Evolutionary conservation across 2,797 vertebrate genomes (phyloP).

Genomic region (Eulemur mongoz): DNA sequence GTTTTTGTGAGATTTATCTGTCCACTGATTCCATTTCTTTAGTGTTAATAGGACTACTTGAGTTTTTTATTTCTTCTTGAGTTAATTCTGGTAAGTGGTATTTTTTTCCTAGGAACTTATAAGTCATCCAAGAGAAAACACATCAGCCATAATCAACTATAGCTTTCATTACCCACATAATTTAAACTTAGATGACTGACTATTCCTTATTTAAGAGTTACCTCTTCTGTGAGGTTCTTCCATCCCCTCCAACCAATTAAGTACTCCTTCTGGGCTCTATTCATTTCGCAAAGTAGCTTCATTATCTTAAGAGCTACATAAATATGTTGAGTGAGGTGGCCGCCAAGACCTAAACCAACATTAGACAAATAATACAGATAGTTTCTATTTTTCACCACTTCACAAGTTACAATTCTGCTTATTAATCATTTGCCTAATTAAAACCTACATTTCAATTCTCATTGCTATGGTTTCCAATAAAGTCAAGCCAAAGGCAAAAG

Average conservation of each 20-base stretch:
- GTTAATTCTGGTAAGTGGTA: no score
- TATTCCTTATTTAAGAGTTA: background rate
- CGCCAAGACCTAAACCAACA: slow-evolving; percentile 10
- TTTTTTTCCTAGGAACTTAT: no score
- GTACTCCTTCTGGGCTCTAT: background rate
- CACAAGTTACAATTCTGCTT: background rate
- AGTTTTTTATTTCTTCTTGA: no score
- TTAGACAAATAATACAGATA: background rate
- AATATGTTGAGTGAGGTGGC: background rate
- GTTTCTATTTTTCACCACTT: slow-evolving; percentile 25
- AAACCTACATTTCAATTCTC: background rate
- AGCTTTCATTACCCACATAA: no score
- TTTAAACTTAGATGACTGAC: no score
- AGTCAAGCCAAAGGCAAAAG: slow-evolving; percentile 1
- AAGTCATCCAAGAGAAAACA: no score
- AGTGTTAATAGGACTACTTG: no score
- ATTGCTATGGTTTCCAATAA: slow-evolving; percentile 11
- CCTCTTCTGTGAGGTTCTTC: background rate
- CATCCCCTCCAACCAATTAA: background rate
- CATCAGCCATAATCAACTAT: no score
- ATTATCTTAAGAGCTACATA: background rate
- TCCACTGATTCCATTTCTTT: no score
- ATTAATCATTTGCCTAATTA: slow-evolving; percentile 41
- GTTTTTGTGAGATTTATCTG: no score
- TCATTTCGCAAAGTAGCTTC: background rate